phyloP scores from a whole-genome alignment of 1,140 invertebrate species.

The Andricus grossulariae region DNA sequence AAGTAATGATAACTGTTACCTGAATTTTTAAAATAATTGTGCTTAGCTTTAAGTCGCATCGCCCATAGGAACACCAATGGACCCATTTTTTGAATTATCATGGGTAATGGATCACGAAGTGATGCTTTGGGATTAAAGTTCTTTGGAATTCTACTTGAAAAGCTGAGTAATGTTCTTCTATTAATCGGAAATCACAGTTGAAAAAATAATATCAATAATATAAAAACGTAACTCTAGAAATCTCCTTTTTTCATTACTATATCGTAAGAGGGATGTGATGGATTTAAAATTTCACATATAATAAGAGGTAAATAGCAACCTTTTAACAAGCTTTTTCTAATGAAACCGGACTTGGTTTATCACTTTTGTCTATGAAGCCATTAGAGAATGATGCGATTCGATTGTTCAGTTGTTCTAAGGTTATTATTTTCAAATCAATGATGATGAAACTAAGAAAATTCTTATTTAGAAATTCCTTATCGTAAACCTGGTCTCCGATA shows the following conservation, averaged over 20 bases:
- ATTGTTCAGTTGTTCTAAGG: conserved; percentile 41
- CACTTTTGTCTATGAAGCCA: too few species aligned
- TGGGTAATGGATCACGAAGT: conserved; percentile 35
- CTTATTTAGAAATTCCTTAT: too few species aligned
- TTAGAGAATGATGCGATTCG: too few species aligned
- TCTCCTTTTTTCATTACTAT: conserved; percentile 34
- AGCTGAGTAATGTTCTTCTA: too few species aligned
- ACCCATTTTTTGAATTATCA: conserved; percentile 34
- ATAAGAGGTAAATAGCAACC: too few species aligned
- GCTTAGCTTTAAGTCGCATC: conserved; percentile 30
- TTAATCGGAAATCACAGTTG: conserved; percentile 31
- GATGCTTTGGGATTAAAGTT: too few species aligned
- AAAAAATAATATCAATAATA: conserved; percentile 38
- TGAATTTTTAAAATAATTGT: conserved; percentile 28
- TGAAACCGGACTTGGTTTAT: too few species aligned
- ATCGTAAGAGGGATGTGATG: conserved; percentile 14
- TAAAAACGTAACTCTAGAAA: conserved; percentile 35
- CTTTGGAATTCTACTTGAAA: too few species aligned
- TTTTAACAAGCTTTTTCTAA: too few species aligned
- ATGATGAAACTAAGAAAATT: too few species aligned
- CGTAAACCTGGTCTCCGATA: too few species aligned
- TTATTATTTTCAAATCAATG: conserved; percentile 38
- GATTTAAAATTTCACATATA: too few species aligned
- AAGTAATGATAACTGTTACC: not conserved
- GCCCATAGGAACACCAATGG: conserved; percentile 18